A percentile compares a stretch with the other conserved stretches of the same genome.
Conservation (phyloP, 2,888 invertebrate species). For the Acanthosepion lycidas region DNA sequence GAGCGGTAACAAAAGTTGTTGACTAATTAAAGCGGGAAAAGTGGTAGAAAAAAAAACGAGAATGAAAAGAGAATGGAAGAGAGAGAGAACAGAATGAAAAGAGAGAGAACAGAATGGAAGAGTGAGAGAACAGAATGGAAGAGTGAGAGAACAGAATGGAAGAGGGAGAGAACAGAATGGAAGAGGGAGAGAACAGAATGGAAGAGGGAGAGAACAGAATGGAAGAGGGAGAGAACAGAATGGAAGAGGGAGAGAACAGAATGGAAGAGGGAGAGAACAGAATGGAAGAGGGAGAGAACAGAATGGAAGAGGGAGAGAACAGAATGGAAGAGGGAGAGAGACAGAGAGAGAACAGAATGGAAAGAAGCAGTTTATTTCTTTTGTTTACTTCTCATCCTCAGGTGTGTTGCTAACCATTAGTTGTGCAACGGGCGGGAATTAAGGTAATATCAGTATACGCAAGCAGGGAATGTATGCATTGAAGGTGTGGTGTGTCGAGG, state of each 20-base stretch:
- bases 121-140: not conserved
- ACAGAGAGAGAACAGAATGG: not conserved
- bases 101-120: not conserved
- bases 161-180: not conserved
- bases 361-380: not conserved
- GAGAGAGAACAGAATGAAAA: not conserved
- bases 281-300: not conserved
- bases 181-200: too few relatives aligned
- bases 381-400: not conserved
- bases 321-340: rapidly evolving
- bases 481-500: not conserved
- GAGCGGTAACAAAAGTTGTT: too few relatives aligned
- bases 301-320: not conserved
- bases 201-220: not conserved
- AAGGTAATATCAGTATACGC: not conserved
- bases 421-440: not conserved
- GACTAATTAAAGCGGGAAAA: too few relatives aligned
- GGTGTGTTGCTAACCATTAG: not conserved
- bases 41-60: too few relatives aligned
- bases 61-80: too few relatives aligned
- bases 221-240: not conserved
- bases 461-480: not conserved
- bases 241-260: not conserved
- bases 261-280: not conserved
- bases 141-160: not conserved